Evolutionary conservation across 2,888 invertebrate species (phyloP), one percentile per base, ranked within the genome.

Genomic region (Tenthredo scrophulariae): DNA sequence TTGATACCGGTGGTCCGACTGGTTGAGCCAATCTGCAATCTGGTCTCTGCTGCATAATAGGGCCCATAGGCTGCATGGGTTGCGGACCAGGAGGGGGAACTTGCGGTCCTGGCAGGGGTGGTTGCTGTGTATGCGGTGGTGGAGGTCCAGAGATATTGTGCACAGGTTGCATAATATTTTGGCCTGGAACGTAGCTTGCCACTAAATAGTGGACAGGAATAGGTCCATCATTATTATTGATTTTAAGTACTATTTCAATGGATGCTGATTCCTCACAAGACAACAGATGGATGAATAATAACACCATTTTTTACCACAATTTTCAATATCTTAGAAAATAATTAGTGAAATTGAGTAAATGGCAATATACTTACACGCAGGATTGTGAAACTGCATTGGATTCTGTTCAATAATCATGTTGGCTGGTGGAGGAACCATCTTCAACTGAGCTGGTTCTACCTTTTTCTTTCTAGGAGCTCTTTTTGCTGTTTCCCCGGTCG

Each of bases 21-120:
- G 89, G 40, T 37, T 91, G 89, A 15, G 88, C 87, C 85, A 93
- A 87, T 86, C 93, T 90, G 77, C 93, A 93, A 85, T 92, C 92
- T 0, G 92, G 86, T 74, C 92, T 89, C 58, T 91, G 92, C 85
- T 91, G 92, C 90, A 93, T 91, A 62, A 92, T 89, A 10, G 92
- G 87, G 46, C 90, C 91, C 87, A 92, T 89, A 4, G 90, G 88
- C 84, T 91, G 90, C 88, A 91, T 90, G 3, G 89, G 77, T 83
- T 88, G 89, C 4, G 89, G 75, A 9, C 85, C 87, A n/a, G 85
- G 75, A 43, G 77, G 85, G 72, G 80, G 37, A 26, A 74, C 75
- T 40, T 85, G 85, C n/a, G 85, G 54, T 54, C 74, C 82, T 26
- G 86, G 84, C 33, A 86, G 46, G 29, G 86, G 65, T 46, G 84